These are phyloP conservation scores for Lepidocyrtoides sp. DNA, from an alignment of 2,888 invertebrate species.

Conservation along the genomic window DNA sequence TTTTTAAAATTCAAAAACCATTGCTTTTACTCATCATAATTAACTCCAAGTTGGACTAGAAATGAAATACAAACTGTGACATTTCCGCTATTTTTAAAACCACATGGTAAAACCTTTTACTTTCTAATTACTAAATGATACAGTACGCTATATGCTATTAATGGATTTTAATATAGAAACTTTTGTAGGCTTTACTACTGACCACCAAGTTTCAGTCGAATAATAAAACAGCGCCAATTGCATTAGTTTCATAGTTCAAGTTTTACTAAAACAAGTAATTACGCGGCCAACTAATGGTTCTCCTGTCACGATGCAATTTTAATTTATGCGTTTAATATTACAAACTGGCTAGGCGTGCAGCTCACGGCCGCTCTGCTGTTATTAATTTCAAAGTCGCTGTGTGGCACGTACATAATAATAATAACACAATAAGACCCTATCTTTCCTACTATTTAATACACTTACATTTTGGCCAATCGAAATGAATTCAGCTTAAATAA, in stretches of 20 bases:
- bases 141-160: too few species aligned
- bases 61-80: too few species aligned
- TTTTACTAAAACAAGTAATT: constrained; percentile 25
- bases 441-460: neutral
- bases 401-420: neutral
- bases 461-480: neutral
- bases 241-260: neutral
- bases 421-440: too few species aligned
- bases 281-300: constrained; percentile 39
- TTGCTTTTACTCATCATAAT: too few species aligned
- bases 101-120: too few species aligned
- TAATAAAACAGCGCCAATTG: neutral
- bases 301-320: constrained; percentile 56
- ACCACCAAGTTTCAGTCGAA: neutral
- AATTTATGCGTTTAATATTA: constrained; percentile 38
- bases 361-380: neutral
- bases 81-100: too few species aligned
- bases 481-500: neutral
- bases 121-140: too few species aligned
- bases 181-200: neutral
- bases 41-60: too few species aligned
- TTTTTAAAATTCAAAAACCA: too few species aligned
- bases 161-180: too few species aligned
- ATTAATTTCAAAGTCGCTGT: too few species aligned
- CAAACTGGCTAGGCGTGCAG: neutral